Conservation (phyloP, 1,140 invertebrate species). For the Drosophila ambigua region DNA sequence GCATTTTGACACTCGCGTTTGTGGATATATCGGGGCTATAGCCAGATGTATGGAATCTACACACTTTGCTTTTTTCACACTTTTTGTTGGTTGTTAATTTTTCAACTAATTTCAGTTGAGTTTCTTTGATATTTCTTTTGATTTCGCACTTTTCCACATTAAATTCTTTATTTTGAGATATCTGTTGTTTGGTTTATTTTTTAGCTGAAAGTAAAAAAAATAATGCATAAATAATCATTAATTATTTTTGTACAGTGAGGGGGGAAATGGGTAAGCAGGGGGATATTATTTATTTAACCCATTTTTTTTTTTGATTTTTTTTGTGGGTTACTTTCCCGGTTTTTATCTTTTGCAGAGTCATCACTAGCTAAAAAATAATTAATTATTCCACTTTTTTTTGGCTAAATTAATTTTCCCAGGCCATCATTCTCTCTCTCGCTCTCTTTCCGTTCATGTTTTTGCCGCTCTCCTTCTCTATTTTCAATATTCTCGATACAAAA, state of each 20-base stretch:
- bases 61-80: constrained; percentile 38
- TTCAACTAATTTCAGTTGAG: constrained; percentile 18
- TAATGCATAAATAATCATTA: constrained; percentile 50
- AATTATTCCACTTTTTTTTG: constrained; percentile 26
- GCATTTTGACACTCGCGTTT: constrained; percentile 52
- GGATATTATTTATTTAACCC: constrained; percentile 15
- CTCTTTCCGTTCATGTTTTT: constrained; percentile 1
- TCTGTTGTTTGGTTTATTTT: constrained; percentile 29
- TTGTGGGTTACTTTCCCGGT: constrained; percentile 28
- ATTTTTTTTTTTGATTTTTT: constrained; percentile 14
- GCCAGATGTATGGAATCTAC: constrained; percentile 34
- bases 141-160: constrained; percentile 48
- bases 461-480: not conserved
- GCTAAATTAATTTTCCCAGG: constrained; percentile 49
- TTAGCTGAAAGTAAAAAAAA: constrained; percentile 38
- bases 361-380: constrained; percentile 42
- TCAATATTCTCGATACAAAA: not conserved
- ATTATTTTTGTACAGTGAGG: constrained; percentile 16
- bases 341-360: constrained; percentile 41
- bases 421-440: constrained; percentile 6
- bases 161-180: constrained; percentile 18
- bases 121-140: constrained; percentile 42
- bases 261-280: not conserved
- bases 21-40: constrained; percentile 30
- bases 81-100: constrained; percentile 17